Conservation (phyloP, 2,113 vertebrate genomes). For the Tachysurus fulvidraco region DNA sequence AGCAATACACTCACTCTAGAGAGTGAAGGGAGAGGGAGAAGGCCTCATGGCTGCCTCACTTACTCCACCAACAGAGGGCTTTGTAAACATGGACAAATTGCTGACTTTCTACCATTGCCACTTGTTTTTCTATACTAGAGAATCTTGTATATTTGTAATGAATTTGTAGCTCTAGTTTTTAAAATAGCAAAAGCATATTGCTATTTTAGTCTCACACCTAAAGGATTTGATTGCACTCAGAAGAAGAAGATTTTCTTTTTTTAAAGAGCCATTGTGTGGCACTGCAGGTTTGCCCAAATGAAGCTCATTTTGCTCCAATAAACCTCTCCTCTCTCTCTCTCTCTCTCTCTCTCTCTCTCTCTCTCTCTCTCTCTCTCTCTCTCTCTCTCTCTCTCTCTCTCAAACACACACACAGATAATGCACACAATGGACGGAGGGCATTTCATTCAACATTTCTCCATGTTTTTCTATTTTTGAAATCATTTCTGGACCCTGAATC, state of each 20-base stretch:
- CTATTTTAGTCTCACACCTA: constrained; percentile 7
- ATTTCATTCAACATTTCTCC: constrained; percentile 8
- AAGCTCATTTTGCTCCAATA: background rate
- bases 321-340: background rate
- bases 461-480: background rate
- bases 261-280: constrained; percentile 12
- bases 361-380: background rate
- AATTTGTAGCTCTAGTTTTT: constrained; percentile 52
- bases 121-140: constrained; percentile 52
- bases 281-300: background rate
- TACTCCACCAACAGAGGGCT: constrained; percentile 59
- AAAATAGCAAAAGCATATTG: constrained; percentile 16
- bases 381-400: background rate
- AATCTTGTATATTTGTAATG: constrained; percentile 54
- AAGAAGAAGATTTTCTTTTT: constrained; percentile 20
- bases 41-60: constrained; percentile 28
- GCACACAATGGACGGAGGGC: constrained; percentile 1
- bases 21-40: constrained; percentile 27
- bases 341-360: background rate
- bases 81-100: constrained; percentile 41
- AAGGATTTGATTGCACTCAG: constrained; percentile 23
- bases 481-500: background rate
- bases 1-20: constrained; percentile 70
- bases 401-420: background rate
- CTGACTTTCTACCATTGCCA: constrained; percentile 48